A percentile compares a stretch with the other conserved stretches of the same genome.
These are phyloP conservation scores for Quadroppia sp. DNA, from an alignment of 2,888 invertebrate species.

Conservation along the genomic window DNA sequence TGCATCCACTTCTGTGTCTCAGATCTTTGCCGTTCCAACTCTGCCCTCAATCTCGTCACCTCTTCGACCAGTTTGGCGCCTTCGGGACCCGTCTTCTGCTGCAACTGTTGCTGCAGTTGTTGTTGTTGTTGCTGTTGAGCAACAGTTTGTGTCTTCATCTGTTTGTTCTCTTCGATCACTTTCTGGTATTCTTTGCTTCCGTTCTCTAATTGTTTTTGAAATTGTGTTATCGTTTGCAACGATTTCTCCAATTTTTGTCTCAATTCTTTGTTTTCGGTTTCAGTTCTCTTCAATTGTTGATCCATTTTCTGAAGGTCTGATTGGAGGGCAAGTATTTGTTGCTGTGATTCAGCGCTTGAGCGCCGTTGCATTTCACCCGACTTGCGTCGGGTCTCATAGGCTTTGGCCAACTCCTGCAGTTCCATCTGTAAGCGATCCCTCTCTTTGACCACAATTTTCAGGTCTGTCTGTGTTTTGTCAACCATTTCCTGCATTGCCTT, in stretches of 20 bases:
- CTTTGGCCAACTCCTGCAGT: conserved; percentile 41
- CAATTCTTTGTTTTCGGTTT: conserved; percentile 48
- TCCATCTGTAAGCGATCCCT: conserved; percentile 42
- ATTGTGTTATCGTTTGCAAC: conserved; percentile 46
- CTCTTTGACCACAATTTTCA: conserved; percentile 42
- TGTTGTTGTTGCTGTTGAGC: conserved; percentile 22
- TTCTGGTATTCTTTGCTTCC: conserved; percentile 45
- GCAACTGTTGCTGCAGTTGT: conserved; percentile 42
- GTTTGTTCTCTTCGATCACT: conserved; percentile 46
- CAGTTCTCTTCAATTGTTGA: conserved; percentile 44
- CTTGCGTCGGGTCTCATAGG: conserved; percentile 39
- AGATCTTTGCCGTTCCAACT: conserved; percentile 44
- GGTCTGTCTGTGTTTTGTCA: conserved; percentile 38
- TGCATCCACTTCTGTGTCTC: conserved; percentile 45
- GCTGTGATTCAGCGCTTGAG: conserved; percentile 33
- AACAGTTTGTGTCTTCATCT: conserved; percentile 42
- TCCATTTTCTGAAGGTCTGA: conserved; percentile 46
- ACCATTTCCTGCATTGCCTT: conserved; percentile 44
- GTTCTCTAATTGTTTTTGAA: conserved; percentile 47
- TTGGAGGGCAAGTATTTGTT: conserved; percentile 46
- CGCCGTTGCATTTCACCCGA: conserved; percentile 16
- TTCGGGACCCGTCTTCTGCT: conserved; percentile 39
- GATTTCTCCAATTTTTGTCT: conserved; percentile 47
- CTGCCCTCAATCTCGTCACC: conserved; percentile 43
- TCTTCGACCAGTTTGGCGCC: conserved; percentile 43